A percentile compares a stretch with the other conserved stretches of the same genome.
phyloP scores from a whole-genome alignment of 2,113 vertebrate genomes.

The Petromus typicus region DNA sequence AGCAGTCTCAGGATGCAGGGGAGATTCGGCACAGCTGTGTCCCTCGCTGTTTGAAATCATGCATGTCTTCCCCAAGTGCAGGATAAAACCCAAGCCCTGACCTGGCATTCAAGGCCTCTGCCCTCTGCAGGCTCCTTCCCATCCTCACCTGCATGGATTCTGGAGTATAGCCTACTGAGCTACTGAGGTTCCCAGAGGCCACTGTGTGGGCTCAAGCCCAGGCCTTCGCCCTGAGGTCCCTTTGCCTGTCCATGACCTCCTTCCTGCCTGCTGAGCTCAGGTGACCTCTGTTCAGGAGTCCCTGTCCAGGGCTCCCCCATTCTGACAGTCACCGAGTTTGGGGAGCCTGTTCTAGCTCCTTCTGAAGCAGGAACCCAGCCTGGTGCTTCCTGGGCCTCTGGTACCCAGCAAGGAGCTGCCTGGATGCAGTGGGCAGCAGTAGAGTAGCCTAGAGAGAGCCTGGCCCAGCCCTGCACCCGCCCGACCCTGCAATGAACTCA shows the following conservation, averaged over 20 bases:
- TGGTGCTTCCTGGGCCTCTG: neutral
- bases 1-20: neutral
- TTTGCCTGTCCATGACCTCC: neutral
- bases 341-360: neutral
- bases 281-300: neutral
- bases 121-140: neutral
- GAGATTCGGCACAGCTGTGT: neutral
- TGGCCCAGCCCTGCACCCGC: neutral
- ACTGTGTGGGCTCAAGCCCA: neutral
- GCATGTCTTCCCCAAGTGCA: neutral
- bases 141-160: neutral
- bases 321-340: neutral
- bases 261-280: neutral
- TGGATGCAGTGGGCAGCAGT: neutral
- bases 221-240: no score
- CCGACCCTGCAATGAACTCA: neutral
- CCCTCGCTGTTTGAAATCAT: neutral
- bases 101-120: neutral
- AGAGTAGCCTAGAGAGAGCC: neutral
- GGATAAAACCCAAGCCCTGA: neutral
- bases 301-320: no score
- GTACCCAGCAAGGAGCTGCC: rapidly evolving
- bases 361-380: neutral
- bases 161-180: neutral
- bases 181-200: neutral